Evolutionary conservation across 2,797 vertebrate species (phyloP).

Genomic region (Diglossa cyanea): DNA sequence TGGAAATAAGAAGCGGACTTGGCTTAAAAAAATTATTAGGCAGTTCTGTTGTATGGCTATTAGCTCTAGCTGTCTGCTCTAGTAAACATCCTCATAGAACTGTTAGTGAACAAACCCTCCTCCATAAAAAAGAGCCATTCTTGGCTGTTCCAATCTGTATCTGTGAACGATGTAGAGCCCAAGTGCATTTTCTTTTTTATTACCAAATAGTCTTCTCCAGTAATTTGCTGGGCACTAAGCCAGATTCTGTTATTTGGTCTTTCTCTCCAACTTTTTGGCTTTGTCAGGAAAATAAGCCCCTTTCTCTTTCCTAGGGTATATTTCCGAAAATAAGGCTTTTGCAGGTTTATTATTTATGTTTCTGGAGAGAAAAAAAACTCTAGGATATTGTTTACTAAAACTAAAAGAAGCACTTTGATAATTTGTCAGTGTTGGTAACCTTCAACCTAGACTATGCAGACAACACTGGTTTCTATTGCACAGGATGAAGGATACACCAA

Average conservation of each 20-base stretch:
- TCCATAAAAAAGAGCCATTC: not conserved
- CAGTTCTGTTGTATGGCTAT: not conserved
- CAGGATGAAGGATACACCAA: constrained; percentile 42
- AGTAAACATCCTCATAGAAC: not conserved
- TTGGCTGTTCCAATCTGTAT: not conserved
- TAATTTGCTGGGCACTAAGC: not conserved
- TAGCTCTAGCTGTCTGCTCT: not conserved
- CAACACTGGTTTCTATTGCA: not conserved
- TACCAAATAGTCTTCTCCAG: not conserved
- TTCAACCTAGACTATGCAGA: constrained; percentile 33
- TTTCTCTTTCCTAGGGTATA: not conserved
- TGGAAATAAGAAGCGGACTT: not conserved
- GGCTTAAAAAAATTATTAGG: not conserved
- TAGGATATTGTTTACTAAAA: not conserved
- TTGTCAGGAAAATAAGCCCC: not conserved
- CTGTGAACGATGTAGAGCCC: not conserved
- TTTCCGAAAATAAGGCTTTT: not conserved
- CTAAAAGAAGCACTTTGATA: not conserved
- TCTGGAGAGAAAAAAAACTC: not conserved
- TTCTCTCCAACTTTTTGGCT: not conserved
- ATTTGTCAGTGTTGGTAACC: constrained; percentile 7
- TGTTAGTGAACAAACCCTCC: not conserved
- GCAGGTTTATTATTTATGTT: not conserved
- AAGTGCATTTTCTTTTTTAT: not conserved
- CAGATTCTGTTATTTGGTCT: not conserved